These are phyloP conservation scores for Temnothorax rugatulus DNA, from an alignment of 2,888 invertebrate genomes.

Conservation along the genomic window DNA sequence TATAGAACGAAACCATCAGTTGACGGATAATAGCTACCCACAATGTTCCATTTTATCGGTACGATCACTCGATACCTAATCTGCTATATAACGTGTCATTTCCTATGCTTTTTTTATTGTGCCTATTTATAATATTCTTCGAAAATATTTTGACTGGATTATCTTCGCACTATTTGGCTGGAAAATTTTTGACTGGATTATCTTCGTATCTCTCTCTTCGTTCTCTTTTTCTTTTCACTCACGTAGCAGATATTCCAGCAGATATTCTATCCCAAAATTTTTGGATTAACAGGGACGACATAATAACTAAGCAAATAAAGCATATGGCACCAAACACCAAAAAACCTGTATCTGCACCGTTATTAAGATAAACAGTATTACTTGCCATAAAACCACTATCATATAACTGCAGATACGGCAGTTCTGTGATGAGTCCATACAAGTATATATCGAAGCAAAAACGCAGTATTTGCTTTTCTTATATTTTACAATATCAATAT, in stretches of 20 bases:
- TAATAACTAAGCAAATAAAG: too few relatives aligned
- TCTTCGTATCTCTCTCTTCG: slow-evolving; percentile 14
- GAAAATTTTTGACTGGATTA: neutral
- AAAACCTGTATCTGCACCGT: too few relatives aligned
- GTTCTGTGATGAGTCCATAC: too few relatives aligned
- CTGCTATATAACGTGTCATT: slow-evolving; percentile 46
- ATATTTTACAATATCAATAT: too few relatives aligned
- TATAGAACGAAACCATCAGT: slow-evolving; percentile 79
- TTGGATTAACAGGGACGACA: too few relatives aligned
- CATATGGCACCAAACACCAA: too few relatives aligned
- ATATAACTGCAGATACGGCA: too few relatives aligned
- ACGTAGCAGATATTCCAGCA: neutral
- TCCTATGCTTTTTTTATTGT: slow-evolving; percentile 24
- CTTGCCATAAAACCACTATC: too few relatives aligned
- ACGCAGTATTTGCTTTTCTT: too few relatives aligned
- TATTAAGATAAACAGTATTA: too few relatives aligned
- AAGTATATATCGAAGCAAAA: too few relatives aligned
- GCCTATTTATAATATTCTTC: neutral
- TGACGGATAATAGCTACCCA: slow-evolving; percentile 77
- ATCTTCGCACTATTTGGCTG: neutral
- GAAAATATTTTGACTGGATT: neutral
- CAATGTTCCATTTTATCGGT: slow-evolving; percentile 73
- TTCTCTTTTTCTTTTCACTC: neutral
- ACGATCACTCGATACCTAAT: slow-evolving; percentile 68
- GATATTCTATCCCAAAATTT: too few relatives aligned